A percentile compares a stretch with the other conserved stretches of the same genome.
Evolutionary conservation across 2,888 invertebrate genomes (phyloP).

Genomic region (Glomeris marginata): DNA sequence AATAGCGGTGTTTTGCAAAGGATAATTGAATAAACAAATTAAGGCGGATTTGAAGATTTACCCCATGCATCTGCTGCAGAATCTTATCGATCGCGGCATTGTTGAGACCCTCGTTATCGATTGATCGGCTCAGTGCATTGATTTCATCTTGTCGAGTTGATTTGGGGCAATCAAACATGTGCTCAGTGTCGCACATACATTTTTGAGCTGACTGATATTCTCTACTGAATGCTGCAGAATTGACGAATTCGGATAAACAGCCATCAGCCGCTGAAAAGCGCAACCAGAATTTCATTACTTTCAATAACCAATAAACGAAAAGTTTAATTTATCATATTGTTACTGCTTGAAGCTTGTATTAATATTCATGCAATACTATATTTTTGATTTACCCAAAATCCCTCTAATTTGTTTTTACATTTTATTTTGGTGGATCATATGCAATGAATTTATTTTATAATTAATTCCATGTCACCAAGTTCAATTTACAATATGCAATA

Average conservation of each 20-base stretch:
- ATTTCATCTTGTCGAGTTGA: constrained; percentile 22
- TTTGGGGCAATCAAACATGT: constrained; percentile 75
- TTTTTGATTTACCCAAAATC: too few relatives aligned
- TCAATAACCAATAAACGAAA: too few relatives aligned
- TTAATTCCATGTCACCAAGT: too few relatives aligned
- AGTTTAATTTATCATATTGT: too few relatives aligned
- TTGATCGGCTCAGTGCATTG: constrained; percentile 25
- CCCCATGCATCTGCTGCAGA: constrained; percentile 41
- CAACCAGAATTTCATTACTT: not conserved
- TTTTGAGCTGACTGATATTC: constrained; percentile 82
- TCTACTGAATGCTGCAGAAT: constrained; percentile 87
- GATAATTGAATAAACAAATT: too few relatives aligned
- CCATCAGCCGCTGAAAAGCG: constrained; percentile 54
- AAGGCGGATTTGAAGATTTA: not conserved
- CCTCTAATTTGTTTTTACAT: too few relatives aligned
- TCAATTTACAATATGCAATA: too few relatives aligned
- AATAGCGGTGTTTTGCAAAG: too few relatives aligned
- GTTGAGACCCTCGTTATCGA: constrained; percentile 24
- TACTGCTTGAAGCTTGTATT: too few relatives aligned
- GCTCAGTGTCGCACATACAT: constrained; percentile 96
- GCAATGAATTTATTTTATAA: too few relatives aligned
- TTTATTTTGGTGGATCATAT: too few relatives aligned
- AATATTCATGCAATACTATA: too few relatives aligned
- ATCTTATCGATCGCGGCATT: constrained; percentile 47
- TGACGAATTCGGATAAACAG: constrained; percentile 81